Conservation (phyloP, 2,113 vertebrate species). For the Sisor rabdophorus region DNA sequence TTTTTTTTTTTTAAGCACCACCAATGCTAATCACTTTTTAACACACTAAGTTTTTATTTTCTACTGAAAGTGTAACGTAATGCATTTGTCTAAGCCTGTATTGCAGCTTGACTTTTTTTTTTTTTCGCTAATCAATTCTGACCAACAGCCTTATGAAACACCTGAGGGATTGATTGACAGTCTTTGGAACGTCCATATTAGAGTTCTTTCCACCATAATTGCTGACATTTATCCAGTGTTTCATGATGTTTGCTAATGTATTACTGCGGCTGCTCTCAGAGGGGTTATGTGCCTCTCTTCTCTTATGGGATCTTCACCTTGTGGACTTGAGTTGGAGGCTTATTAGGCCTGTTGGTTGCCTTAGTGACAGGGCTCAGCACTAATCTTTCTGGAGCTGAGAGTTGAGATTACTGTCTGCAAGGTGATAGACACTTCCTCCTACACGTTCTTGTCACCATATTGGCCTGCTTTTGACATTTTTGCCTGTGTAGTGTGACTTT, state of each 20-base stretch:
- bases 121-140: conserved; percentile 32
- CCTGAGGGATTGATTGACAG: conserved; percentile 90
- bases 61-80: neutral
- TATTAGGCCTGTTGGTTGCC: conserved; percentile 93
- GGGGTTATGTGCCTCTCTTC: conserved; percentile 85
- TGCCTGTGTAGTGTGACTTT: conserved; percentile 16
- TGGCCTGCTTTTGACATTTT: conserved; percentile 8
- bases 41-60: neutral
- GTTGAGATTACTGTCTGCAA: conserved; percentile 89
- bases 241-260: conserved; percentile 99
- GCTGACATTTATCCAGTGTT: conserved; percentile 99
- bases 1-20: neutral
- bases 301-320: conserved; percentile 94
- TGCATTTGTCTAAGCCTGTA: neutral
- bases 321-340: conserved; percentile 82
- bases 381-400: conserved; percentile 88
- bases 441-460: conserved; percentile 61
- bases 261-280: conserved; percentile 96
- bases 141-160: conserved; percentile 60
- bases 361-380: conserved; percentile 91
- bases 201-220: conserved; percentile 90
- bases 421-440: conserved; percentile 79
- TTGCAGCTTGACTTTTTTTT: neutral
- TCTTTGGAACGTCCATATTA: conserved; percentile 93
- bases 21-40: neutral